These are phyloP conservation scores for Marasmarcha lunaedactyla DNA, from an alignment of 2,888 invertebrate genomes.

Conservation along the genomic window DNA sequence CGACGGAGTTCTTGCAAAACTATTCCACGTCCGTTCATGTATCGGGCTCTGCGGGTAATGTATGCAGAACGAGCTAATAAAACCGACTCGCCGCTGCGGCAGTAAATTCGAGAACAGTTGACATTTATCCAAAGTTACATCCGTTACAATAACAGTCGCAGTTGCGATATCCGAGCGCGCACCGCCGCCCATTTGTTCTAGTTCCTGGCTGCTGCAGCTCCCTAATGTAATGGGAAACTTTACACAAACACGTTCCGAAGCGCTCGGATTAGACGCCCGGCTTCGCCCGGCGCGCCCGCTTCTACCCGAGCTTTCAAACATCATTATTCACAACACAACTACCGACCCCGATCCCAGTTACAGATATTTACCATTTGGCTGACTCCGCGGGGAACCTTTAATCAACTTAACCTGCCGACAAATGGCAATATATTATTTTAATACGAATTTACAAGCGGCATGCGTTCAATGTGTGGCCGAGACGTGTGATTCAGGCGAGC, in stretches of 20 bases:
- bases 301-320: conserved; percentile 25
- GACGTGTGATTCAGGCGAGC: too few relatives aligned
- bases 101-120: conserved; percentile 61
- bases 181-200: conserved; percentile 52
- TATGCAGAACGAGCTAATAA: conserved; percentile 62
- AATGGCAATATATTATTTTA: too few relatives aligned
- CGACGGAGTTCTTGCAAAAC: conserved; percentile 24
- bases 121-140: conserved; percentile 68
- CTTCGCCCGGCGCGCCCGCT: conserved; percentile 15
- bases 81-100: conserved; percentile 44
- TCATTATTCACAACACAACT: conserved; percentile 43
- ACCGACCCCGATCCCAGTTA: conserved; percentile 19
- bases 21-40: conserved; percentile 28
- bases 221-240: conserved; percentile 57
- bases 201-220: conserved; percentile 27
- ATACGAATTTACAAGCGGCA: too few relatives aligned
- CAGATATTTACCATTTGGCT: conserved; percentile 26
- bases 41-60: conserved; percentile 38
- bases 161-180: conserved; percentile 54
- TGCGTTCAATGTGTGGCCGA: too few relatives aligned
- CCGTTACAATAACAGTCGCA: conserved; percentile 62
- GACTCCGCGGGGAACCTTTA: conserved; percentile 19
- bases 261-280: conserved; percentile 16
- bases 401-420: conserved; percentile 23
- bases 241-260: conserved; percentile 41